phyloP scores from a whole-genome alignment of 1,140 invertebrate genomes.

The Oedothorax gibbosus region DNA sequence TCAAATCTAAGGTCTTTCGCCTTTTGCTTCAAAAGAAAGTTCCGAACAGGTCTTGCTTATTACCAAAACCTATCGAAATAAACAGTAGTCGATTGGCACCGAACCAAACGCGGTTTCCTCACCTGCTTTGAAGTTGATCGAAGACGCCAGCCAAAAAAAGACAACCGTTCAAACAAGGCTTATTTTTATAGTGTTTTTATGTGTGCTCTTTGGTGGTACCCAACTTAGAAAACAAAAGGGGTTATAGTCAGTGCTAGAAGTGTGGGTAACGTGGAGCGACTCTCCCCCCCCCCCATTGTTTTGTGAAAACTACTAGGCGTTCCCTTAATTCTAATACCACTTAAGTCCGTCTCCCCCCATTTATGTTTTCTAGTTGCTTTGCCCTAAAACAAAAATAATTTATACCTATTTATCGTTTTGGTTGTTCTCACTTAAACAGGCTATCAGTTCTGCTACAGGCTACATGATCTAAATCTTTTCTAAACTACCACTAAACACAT shows the following conservation, averaged over 20 bases:
- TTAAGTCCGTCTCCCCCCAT: not conserved
- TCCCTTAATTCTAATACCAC: not conserved
- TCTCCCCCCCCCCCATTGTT: no score
- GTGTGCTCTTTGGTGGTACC: constrained; percentile 5
- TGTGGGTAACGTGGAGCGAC: no score
- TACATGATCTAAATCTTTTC: no score
- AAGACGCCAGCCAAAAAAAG: constrained; percentile 30
- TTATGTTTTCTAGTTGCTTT: not conserved
- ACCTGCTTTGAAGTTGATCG: constrained; percentile 41
- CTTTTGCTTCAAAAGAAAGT: no score
- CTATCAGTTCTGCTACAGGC: no score
- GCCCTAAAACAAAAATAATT: no score
- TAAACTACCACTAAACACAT: no score
- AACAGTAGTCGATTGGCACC: constrained; percentile 24
- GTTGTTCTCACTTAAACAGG: no score
- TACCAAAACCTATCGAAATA: not conserved
- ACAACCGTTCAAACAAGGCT: constrained; percentile 23
- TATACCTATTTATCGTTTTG: no score
- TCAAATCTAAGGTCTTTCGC: no score
- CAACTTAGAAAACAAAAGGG: not conserved
- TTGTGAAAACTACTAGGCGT: not conserved
- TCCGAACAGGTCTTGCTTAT: no score
- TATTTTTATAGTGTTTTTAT: constrained; percentile 26
- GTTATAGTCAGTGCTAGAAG: no score
- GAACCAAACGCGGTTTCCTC: constrained; percentile 16